Evolutionary conservation across 1,140 invertebrate genomes (phyloP), one percentile per base, ranked within the genome.

Genomic region (Temnothorax nylanderi): DNA sequence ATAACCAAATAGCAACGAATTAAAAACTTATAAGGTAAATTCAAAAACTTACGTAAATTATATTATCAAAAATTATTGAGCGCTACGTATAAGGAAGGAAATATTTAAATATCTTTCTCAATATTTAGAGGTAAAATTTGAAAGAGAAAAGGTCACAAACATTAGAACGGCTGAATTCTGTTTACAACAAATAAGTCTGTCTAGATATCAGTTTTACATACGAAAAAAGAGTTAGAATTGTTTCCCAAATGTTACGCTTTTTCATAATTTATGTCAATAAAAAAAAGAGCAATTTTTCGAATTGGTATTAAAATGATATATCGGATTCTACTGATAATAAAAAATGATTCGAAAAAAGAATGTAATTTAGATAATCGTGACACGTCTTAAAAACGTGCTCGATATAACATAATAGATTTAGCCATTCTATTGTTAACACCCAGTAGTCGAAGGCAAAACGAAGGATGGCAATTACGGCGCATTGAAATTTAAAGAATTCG

Each of bases 11-110:
- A 51, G 64, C 67, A 82, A 82, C 51, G 51, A 58, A 84, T 84
- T 75, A 75, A 74, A 41, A 84, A 84, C 41, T 84, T 84, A 60
- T 56, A 75, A 75, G 62, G 54, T 84, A 82, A 74, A 49, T 74
- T 47, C 7, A 37, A 72, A 58, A 74, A 60, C 6, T 41, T 71
- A 56, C 65, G 5, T 81, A 71, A 77, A 56, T 21, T 41, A 26
- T 81, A 81, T 75, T 49, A 60, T 60, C 41, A 49, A 84, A 78
- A 44, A 34, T 71, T 75, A 82, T 82, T 13, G 80, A 82, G 41
- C 41, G 41, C 18, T 74, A 60, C 26, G 21, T 75, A 21, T 84
- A 60, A 74, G n/a, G 47, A 49, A 62, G 56, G 32, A 21, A 75
- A 49, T 44, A 84, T 84, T 84, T 75, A 60, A 84, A 74, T 26